Evolutionary conservation across 2,797 vertebrate genomes (phyloP), one percentile per base, ranked within the genome.

Genomic region (Thalassophryne amazonica): DNA sequence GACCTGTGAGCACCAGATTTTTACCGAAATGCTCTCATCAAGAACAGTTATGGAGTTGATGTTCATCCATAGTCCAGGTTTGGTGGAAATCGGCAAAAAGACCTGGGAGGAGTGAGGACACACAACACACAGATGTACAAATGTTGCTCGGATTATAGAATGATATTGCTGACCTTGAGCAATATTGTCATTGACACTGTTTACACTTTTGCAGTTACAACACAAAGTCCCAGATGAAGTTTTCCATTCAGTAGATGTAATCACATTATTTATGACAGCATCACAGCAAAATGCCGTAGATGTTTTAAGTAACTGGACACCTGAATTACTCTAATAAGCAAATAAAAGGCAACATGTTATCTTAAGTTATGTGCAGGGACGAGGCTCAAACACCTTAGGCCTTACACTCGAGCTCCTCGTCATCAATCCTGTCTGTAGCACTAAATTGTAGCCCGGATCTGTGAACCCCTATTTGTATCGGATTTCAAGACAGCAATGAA

Each of bases 381-480:
- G 70, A 41, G 43, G 43, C 67, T 58, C 31, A 7, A 60, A 64
- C 55, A 53, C 65, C 65, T 64, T 49, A 45, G 35, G 53, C 24
- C 65, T 69, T 70, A 74, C 32, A 39, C 39, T 46, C 7, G 4
- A 19, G 39, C 71, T 48, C 31, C 20, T 8, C 60, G 69, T 73
- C 85, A 86, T 86, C 80, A 79, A 84, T 87, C 79, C 73, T 69
- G 48, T 57, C 58, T 39, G 27, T 23, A 60, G 72, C 69, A 73
- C 67, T 87, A 87, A 84, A 86, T 88, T 78, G 70, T 72, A 47
- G 41, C 75, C 46, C 9, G 67, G 65, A 75, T 78, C 69, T 79
- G 72, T 73, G 68, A 69, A 84, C 75, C 73, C 47, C 63, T 84
- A 81, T 81, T 82, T 83, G 60, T 82, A 82, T 83, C 85, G 76